Conservation (phyloP, 1,140 invertebrate genomes). For the Pogonomyrmex barbatus region DNA sequence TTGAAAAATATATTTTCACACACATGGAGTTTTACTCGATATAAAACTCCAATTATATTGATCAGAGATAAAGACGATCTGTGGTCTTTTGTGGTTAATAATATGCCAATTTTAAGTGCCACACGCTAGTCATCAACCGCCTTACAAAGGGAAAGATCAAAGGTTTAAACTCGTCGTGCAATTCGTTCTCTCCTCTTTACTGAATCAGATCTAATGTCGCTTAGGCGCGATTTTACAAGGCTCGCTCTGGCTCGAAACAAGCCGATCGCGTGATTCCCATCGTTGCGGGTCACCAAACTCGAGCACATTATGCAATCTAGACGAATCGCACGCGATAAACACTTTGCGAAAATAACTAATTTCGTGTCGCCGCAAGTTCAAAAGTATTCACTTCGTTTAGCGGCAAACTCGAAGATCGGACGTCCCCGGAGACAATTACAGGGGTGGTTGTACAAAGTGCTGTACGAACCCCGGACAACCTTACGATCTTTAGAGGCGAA, state of each 20-base stretch:
- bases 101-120: not conserved
- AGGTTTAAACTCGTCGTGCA: not conserved
- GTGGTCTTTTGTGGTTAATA: not conserved
- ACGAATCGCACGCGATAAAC: not conserved
- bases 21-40: not conserved
- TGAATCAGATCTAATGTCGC: constrained; percentile 22
- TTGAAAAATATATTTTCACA: not conserved
- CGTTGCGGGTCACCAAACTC: constrained; percentile 10
- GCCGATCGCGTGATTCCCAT: constrained; percentile 29
- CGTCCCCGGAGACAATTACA: constrained; percentile 55
- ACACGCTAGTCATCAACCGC: not conserved
- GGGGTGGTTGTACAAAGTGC: constrained; percentile 27
- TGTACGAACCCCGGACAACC: constrained; percentile 23
- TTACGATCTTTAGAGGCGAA: constrained; percentile 2
- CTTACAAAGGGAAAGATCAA: not conserved
- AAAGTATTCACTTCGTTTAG: not conserved
- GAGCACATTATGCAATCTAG: not conserved
- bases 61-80: not conserved
- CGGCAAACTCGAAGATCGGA: constrained; percentile 33
- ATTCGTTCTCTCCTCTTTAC: not conserved
- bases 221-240: not conserved
- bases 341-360: constrained; percentile 4
- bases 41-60: not conserved
- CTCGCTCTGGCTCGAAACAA: constrained; percentile 9
- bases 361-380: not conserved